Conservation (phyloP, 2,888 invertebrate species). For the Odontomyia ornata region DNA sequence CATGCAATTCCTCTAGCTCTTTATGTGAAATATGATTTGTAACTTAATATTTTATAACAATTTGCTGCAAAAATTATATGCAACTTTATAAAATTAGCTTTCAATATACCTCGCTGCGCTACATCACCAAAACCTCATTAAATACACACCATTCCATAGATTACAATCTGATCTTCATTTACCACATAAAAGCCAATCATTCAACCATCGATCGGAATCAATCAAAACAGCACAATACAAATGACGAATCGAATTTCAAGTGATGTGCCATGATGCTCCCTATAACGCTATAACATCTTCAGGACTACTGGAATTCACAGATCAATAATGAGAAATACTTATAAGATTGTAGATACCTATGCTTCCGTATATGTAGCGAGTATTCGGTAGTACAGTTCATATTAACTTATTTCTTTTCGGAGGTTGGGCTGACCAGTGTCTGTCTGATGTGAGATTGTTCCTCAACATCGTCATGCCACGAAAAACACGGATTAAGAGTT, state of each 20-base stretch:
- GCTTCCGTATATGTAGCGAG: neutral
- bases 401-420: slow-evolving; percentile 8
- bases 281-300: slow-evolving; percentile 37
- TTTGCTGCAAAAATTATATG: too few species aligned
- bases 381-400: neutral
- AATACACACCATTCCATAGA: too few species aligned
- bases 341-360: slow-evolving; percentile 16
- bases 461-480: neutral
- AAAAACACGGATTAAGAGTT: slow-evolving; percentile 4
- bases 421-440: neutral
- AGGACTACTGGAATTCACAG: slow-evolving; percentile 42
- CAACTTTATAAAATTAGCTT: too few species aligned
- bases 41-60: too few species aligned
- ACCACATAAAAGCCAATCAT: too few species aligned
- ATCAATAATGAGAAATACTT: slow-evolving; percentile 3
- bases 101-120: too few species aligned
- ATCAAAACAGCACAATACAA: slow-evolving; percentile 44
- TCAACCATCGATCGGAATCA: slow-evolving; percentile 25
- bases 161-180: too few species aligned
- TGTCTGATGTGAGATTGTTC: neutral
- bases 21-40: too few species aligned
- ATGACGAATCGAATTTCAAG: slow-evolving; percentile 41
- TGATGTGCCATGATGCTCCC: slow-evolving; percentile 2
- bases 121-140: too few species aligned
- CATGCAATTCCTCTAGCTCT: too few species aligned